phyloP scores from a whole-genome alignment of 2,797 vertebrate genomes.

The Carcharodon carcharias region DNA sequence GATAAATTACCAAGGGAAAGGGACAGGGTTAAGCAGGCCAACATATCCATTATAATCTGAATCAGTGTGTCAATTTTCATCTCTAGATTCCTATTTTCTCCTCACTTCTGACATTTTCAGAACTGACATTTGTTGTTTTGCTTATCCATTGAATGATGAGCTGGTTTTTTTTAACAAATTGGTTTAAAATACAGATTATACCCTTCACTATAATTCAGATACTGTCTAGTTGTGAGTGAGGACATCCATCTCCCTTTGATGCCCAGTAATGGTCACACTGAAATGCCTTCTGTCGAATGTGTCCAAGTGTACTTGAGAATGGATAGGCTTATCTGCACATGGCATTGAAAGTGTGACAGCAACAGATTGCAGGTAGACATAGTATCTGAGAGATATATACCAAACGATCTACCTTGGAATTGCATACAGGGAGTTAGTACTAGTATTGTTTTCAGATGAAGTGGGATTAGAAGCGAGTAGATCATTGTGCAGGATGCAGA shows the following conservation, averaged over 20 bases:
- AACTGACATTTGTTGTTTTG: neutral
- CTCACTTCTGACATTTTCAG: neutral
- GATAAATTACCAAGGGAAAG: neutral
- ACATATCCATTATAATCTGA: neutral
- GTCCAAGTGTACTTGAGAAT: neutral
- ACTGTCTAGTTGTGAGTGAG: neutral
- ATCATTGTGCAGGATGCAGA: neutral
- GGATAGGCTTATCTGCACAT: neutral
- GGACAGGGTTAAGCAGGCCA: neutral
- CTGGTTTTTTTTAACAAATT: neutral
- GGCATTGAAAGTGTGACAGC: slow-evolving; percentile 8
- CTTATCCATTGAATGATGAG: neutral
- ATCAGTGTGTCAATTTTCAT: neutral
- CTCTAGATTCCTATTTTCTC: neutral
- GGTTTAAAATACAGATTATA: neutral
- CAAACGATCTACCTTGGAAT: neutral
- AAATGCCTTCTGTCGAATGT: neutral
- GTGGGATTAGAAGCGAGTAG: neutral
- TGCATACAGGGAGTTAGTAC: neutral
- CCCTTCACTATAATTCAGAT: neutral
- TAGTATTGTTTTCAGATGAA: neutral
- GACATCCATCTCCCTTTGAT: neutral
- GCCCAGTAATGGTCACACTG: neutral
- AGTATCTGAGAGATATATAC: neutral
- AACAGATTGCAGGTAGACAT: neutral